Base-by-base conservation (phyloP, 2,113 vertebrate species). In the Apeltes quadracus region DNA sequence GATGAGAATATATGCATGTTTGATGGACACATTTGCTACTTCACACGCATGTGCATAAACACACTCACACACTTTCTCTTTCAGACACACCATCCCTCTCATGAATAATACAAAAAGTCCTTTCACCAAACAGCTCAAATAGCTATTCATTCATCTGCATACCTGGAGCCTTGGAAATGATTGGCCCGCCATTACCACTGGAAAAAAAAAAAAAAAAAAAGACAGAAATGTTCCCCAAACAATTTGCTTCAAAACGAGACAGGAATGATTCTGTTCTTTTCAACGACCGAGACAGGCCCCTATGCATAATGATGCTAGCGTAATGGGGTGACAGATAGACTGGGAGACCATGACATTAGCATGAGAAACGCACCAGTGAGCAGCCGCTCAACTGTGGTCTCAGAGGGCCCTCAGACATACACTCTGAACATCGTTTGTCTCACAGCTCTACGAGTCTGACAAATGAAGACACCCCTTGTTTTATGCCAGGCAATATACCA, bases 241-340 rank as follows among this genome's bases (percentile, higher is more conserved):
- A 93, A 94, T 94, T 93, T 94, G 87, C 92, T 88, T 93, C 88
- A 93, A 91, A 93, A 93, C 87, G 91, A 90, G 86, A 92, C 89
- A 92, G 90, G 93, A 92, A 91, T 91, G 90, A 93, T 93, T 94
- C 81, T 91, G 89, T 93, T 92, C 91, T 93, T 85, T 90, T 93
- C 91, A 89, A 72, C 82, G 76, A 22, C 72, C 76, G 83, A 90
- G 90, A 92, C 87, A 88, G 83, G 90, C 84, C 90, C 76, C 85
- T 83, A 90, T 92, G 92, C 93, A 94, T 93, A 93, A 93, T 93
- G 92, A 92, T 91, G 92, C 93, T 91, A 92, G 88, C 84, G 89
- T 93, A 93, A 93, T 93, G 92, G 90, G 89, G 85, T 93, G 90
- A 93, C 91, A 94, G 90, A 92, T 92, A 90, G 90, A 93, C 92